Percentiles rank a stretch among this genome's conserved stretches.
phyloP scores from a whole-genome alignment of 2,797 vertebrate genomes.

The Karalla daura region DNA sequence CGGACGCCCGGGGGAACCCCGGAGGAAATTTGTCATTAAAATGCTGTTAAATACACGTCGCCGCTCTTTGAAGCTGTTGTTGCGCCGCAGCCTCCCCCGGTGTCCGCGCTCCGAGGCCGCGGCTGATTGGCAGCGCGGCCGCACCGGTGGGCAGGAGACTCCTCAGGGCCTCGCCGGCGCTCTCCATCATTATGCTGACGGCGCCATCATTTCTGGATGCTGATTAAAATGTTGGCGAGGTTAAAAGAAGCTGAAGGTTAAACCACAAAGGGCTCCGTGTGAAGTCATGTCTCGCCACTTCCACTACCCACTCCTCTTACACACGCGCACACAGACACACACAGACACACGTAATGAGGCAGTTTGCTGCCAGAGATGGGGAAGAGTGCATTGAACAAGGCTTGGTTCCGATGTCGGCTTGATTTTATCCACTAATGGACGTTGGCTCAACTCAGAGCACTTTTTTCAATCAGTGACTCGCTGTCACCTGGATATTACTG shows the following conservation, averaged over 20 bases:
- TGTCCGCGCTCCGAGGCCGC: conserved; percentile 35
- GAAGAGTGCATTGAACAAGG: neutral
- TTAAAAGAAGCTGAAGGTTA: conserved; percentile 81
- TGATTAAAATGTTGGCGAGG: conserved; percentile 80
- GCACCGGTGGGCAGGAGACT: conserved; percentile 57
- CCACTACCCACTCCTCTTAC: neutral
- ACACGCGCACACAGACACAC: neutral
- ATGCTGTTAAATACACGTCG: conserved; percentile 64
- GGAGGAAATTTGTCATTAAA: conserved; percentile 65
- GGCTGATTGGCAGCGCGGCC: conserved; percentile 67
- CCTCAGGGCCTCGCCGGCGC: conserved; percentile 54
- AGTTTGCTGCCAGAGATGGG: neutral
- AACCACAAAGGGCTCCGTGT: conserved; percentile 63
- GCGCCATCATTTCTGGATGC: conserved; percentile 67
- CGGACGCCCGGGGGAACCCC: conserved; percentile 18
- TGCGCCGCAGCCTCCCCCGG: conserved; percentile 48
- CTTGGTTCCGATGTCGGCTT: conserved; percentile 13
- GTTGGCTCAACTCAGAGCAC: neutral
- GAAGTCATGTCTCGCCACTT: conserved; percentile 48
- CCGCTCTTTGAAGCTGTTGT: conserved; percentile 42
- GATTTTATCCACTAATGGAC: conserved; percentile 20
- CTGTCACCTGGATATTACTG: neutral
- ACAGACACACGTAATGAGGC: conserved; percentile 10
- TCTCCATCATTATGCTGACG: conserved; percentile 69
- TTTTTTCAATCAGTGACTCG: conserved; percentile 20